Conservation (phyloP, 2,888 invertebrate genomes). For the Tinea trinotella region DNA sequence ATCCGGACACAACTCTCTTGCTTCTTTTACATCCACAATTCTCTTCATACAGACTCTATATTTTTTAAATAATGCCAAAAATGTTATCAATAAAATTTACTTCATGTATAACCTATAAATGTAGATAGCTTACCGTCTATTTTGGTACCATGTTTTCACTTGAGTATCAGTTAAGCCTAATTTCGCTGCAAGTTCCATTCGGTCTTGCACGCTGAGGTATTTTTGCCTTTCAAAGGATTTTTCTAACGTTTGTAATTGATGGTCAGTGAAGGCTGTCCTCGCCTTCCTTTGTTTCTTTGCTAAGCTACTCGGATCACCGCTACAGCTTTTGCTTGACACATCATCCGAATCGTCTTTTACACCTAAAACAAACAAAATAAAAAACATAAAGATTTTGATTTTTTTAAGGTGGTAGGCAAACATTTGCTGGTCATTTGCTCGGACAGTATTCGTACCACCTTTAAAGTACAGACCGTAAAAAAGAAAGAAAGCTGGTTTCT, state of each 20-base stretch:
- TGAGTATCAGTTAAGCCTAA: constrained; percentile 98
- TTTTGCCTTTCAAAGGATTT: constrained; percentile 98
- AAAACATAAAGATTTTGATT: too few species aligned
- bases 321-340: constrained; percentile 72
- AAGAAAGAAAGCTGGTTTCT: too few species aligned
- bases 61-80: too few species aligned
- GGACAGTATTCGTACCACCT: too few species aligned
- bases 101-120: too few species aligned
- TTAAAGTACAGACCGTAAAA: neutral
- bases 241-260: constrained; percentile 96
- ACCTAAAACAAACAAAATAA: constrained; percentile 78
- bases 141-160: constrained; percentile 99
- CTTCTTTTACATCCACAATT: too few species aligned
- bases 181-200: constrained; percentile 98
- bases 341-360: constrained; percentile 88
- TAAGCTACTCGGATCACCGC: constrained; percentile 62
- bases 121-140: constrained; percentile 93
- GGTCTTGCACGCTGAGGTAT: constrained; percentile 96
- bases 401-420: too few species aligned
- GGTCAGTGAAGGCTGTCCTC: constrained; percentile 98
- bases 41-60: too few species aligned
- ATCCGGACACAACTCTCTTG: too few species aligned
- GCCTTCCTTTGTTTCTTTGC: constrained; percentile 97
- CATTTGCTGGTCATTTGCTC: too few species aligned
- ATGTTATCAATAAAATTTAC: too few species aligned